These are phyloP conservation scores for Trichacis sp. DNA, from an alignment of 2,888 invertebrate species.

Conservation along the genomic window DNA sequence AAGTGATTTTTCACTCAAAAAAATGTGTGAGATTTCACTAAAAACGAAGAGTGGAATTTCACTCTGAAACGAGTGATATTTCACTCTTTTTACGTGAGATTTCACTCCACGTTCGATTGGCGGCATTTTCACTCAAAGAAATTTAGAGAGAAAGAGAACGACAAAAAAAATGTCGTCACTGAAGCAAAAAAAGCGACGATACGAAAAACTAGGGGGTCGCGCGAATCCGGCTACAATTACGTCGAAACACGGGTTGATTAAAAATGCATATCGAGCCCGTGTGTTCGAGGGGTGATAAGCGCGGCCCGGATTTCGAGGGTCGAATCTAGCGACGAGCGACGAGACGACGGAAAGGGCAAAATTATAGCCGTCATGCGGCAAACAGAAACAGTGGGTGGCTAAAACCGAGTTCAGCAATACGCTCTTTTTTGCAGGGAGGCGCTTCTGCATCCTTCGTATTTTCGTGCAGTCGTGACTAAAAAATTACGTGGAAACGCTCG, in stretches of 20 bases:
- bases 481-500: neutral
- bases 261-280: conserved; percentile 56
- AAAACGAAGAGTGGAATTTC: no score
- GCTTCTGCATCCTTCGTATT: conserved; percentile 1
- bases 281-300: conserved; percentile 5
- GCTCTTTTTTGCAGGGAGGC: neutral
- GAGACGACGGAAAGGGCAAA: conserved; percentile 12
- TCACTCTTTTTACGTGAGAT: no score
- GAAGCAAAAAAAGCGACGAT: neutral
- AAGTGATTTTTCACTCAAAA: no score
- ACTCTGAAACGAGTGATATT: no score
- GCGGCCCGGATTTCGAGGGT: conserved; percentile 19
- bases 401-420: neutral
- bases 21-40: no score
- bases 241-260: conserved; percentile 50
- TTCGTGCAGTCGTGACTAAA: neutral
- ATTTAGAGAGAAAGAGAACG: no score
- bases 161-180: no score
- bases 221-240: neutral
- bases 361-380: neutral
- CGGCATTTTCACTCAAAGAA: no score
- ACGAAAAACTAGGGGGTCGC: neutral
- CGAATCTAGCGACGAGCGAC: conserved; percentile 15
- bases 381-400: conserved; percentile 1
- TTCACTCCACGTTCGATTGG: no score